Conservation (phyloP, 2,888 invertebrate genomes). For the Cremastinae sp. region DNA sequence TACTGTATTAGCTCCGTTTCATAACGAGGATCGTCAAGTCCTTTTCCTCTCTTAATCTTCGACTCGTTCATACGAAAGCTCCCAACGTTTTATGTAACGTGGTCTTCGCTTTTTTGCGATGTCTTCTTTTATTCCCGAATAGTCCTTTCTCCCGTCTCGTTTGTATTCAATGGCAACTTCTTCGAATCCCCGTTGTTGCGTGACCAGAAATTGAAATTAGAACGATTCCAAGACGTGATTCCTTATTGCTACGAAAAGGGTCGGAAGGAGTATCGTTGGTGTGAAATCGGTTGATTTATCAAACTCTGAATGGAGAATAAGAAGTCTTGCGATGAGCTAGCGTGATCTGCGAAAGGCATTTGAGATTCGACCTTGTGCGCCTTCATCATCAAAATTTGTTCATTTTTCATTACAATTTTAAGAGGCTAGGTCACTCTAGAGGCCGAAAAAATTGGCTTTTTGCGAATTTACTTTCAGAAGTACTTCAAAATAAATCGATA, state of each 20-base stretch:
- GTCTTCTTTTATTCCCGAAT: constrained; percentile 34
- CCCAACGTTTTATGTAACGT: neutral
- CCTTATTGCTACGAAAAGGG: constrained; percentile 41
- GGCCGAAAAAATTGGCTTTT: too few relatives aligned
- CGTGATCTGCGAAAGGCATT: constrained; percentile 7
- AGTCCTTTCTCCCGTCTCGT: constrained; percentile 52
- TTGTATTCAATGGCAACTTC: constrained; percentile 63
- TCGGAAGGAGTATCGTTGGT: constrained; percentile 43
- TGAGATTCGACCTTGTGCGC: constrained; percentile 12
- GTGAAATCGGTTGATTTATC: constrained; percentile 56
- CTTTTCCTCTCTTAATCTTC: constrained; percentile 57
- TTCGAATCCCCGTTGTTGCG: constrained; percentile 60
- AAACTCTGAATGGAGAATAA: constrained; percentile 20
- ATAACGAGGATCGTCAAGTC: constrained; percentile 31
- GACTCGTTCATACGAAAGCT: constrained; percentile 30
- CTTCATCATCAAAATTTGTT: too few relatives aligned
- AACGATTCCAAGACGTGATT: constrained; percentile 44
- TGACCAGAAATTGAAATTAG: constrained; percentile 64
- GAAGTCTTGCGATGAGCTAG: constrained; percentile 16
- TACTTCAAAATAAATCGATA: too few relatives aligned
- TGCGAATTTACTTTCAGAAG: too few relatives aligned
- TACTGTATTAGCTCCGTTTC: constrained; percentile 14
- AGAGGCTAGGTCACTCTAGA: too few relatives aligned
- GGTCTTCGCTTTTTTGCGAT: constrained; percentile 19
- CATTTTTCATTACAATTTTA: too few relatives aligned